These are phyloP conservation scores for Amblyjoppa fuscipennis DNA, from an alignment of 2,888 invertebrate species.

Conservation along the genomic window DNA sequence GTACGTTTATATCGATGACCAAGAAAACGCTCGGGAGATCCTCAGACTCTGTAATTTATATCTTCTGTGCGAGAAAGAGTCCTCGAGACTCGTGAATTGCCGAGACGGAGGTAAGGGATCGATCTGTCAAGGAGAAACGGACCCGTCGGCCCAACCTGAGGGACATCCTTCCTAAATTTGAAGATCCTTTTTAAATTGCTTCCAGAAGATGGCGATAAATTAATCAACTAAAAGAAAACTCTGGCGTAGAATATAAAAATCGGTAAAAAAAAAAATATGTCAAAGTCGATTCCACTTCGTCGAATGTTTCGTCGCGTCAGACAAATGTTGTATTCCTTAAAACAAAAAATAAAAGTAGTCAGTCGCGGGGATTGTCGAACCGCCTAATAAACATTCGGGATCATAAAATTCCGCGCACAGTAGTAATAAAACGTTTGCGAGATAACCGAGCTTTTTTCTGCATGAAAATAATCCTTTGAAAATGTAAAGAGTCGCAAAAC, in stretches of 20 bases:
- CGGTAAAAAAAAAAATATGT: background rate
- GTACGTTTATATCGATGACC: conserved; percentile 33
- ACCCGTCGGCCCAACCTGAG: conserved; percentile 13
- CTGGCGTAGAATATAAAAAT: background rate
- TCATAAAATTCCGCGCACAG: no score
- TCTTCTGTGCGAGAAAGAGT: conserved; percentile 9
- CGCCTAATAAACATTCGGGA: no score
- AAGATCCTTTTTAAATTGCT: background rate
- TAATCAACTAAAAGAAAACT: background rate
- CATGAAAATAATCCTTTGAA: no score
- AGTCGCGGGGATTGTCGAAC: no score
- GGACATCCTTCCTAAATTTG: background rate
- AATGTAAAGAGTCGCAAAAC: no score
- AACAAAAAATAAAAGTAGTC: no score
- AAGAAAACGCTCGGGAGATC: conserved; percentile 22
- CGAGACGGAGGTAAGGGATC: conserved; percentile 21
- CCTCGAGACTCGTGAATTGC: background rate
- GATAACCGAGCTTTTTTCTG: no score
- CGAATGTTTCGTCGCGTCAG: no score
- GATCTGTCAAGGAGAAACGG: conserved; percentile 9
- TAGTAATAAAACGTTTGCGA: no score
- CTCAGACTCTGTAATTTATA: conserved; percentile 56
- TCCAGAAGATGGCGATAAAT: background rate
- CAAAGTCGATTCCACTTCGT: background rate
- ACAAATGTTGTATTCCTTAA: no score